phyloP scores from a whole-genome alignment of 1,140 invertebrate genomes.

The Neotoxoptera formosana region DNA sequence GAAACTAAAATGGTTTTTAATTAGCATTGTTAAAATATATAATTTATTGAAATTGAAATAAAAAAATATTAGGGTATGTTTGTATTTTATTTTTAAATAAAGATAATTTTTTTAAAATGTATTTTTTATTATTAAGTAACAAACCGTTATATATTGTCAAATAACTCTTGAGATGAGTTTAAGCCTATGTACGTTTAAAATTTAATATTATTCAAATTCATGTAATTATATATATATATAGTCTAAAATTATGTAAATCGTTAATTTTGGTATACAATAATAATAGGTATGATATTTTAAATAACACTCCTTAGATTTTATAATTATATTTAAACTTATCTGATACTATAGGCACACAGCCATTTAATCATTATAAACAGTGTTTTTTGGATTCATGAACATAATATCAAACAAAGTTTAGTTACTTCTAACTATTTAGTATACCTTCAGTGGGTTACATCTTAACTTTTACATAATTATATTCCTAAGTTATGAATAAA shows the following conservation, averaged over 20 bases:
- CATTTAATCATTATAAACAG: neutral
- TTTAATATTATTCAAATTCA: neutral
- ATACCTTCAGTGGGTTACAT: neutral
- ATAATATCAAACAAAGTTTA: neutral
- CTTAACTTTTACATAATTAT: neutral
- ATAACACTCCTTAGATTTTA: neutral
- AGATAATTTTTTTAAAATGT: neutral
- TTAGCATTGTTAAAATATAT: neutral
- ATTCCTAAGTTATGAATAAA: neutral
- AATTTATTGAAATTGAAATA: neutral
- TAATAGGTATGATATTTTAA: neutral
- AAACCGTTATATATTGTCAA: neutral
- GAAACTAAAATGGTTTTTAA: neutral
- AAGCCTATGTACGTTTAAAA: neutral
- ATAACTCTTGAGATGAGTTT: neutral
- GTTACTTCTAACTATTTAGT: neutral
- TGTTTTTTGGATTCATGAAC: neutral
- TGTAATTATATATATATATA: neutral
- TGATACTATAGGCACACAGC: neutral
- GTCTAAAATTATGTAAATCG: neutral
- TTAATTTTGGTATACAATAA: neutral
- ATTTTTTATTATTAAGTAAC: neutral
- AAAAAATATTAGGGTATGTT: neutral
- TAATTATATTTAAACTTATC: neutral
- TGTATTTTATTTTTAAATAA: neutral